phyloP scores from a whole-genome alignment of 2,888 invertebrate species.

The Amphipyra tragopoginis region DNA sequence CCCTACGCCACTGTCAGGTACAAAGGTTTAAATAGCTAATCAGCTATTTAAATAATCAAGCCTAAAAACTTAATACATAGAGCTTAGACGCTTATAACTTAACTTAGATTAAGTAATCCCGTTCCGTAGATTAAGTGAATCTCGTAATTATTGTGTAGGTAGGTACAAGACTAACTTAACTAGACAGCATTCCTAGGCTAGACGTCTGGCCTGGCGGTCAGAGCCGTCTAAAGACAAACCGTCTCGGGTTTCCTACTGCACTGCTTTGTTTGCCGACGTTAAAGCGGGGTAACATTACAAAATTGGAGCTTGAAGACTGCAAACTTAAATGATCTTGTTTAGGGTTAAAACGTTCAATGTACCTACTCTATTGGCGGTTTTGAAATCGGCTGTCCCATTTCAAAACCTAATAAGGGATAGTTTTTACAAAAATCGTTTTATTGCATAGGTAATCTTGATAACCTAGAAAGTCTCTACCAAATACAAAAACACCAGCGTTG shows the following conservation, averaged over 20 bases:
- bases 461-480: no score
- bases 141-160: slow-evolving; percentile 34
- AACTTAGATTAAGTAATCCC: slow-evolving; percentile 20
- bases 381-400: no score
- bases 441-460: no score
- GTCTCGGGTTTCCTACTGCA: slow-evolving; percentile 47
- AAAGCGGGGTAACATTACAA: slow-evolving; percentile 3
- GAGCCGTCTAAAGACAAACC: slow-evolving; percentile 42
- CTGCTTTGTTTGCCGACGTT: slow-evolving; percentile 42
- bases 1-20: no score
- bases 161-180: slow-evolving; percentile 14
- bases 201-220: slow-evolving; percentile 47
- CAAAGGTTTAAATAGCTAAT: no score
- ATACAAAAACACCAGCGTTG: no score
- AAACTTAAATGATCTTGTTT: neutral
- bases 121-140: slow-evolving; percentile 35
- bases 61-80: slow-evolving; percentile 24
- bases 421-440: no score
- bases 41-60: slow-evolving; percentile 2
- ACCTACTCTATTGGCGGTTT: no score
- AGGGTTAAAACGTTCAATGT: no score
- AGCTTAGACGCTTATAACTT: slow-evolving; percentile 5
- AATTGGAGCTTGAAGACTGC: neutral
- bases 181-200: slow-evolving; percentile 32
- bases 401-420: no score